A percentile compares a stretch with the other conserved stretches of the same genome.
Evolutionary conservation across 2,888 invertebrate species (phyloP).

Genomic region (Adineta ricciae): DNA sequence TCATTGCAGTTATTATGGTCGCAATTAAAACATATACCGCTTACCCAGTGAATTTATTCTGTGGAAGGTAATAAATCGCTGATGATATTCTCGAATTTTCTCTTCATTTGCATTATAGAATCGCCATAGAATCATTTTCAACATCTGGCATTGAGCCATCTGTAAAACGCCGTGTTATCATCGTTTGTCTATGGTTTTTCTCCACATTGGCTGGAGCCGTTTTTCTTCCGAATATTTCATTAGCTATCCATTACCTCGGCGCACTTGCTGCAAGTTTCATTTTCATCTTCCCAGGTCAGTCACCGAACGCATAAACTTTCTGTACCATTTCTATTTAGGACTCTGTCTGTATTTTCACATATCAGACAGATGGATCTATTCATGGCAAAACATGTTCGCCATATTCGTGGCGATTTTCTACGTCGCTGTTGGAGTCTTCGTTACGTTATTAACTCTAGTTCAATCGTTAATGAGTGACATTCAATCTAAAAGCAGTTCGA

Average conservation of each 20-base stretch:
- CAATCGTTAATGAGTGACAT: constrained; percentile 45
- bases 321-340: background rate
- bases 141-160: constrained; percentile 42
- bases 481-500: background rate
- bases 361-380: background rate
- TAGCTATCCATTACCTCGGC: constrained; percentile 57
- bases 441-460: constrained; percentile 45
- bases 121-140: constrained; percentile 46
- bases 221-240: constrained; percentile 56
- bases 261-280: constrained; percentile 59
- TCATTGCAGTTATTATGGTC: constrained; percentile 47
- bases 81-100: background rate
- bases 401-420: constrained; percentile 39
- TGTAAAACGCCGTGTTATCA: constrained; percentile 43
- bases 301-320: background rate
- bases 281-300: constrained; percentile 54
- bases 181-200: constrained; percentile 55
- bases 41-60: constrained; percentile 58
- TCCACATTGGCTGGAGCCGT: constrained; percentile 54
- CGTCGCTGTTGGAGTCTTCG: constrained; percentile 45
- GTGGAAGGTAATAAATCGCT: constrained; percentile 54
- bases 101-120: constrained; percentile 37
- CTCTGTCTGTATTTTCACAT: constrained; percentile 14
- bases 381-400: constrained; percentile 36
- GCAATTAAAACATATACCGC: constrained; percentile 54